Evolutionary conservation across 2,888 invertebrate species (phyloP).

Genomic region (Dasysyrphus albostriatus): DNA sequence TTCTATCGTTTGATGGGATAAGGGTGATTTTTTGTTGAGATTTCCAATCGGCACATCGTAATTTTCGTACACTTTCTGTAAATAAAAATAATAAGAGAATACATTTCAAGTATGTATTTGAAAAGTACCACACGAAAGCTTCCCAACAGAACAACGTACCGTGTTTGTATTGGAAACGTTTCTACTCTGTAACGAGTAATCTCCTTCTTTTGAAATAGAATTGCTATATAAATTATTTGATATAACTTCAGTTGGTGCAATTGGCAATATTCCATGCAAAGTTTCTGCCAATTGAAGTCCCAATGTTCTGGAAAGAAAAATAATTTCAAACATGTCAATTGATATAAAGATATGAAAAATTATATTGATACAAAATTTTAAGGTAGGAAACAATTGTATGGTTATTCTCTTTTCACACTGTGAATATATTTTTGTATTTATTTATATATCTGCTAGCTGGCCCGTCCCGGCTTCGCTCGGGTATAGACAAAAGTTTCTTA

Average conservation of each 20-base stretch:
- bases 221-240: slow-evolving; percentile 65
- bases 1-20: slow-evolving; percentile 77
- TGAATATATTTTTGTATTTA: no score
- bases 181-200: slow-evolving; percentile 77
- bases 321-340: not conserved
- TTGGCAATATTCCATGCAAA: slow-evolving; percentile 82
- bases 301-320: slow-evolving; percentile 71
- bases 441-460: no score
- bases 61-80: slow-evolving; percentile 80
- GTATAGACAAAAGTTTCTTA: no score
- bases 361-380: no score
- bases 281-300: slow-evolving; percentile 82
- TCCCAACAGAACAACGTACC: slow-evolving; percentile 77
- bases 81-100: slow-evolving; percentile 38
- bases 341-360: not conserved
- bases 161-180: slow-evolving; percentile 79
- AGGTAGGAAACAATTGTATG: no score
- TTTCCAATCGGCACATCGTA: slow-evolving; percentile 64
- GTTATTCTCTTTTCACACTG: no score
- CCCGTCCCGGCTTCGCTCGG: no score
- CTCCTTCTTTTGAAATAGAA: slow-evolving; percentile 77
- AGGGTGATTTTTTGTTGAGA: slow-evolving; percentile 39
- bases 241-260: slow-evolving; percentile 79
- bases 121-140: no score
- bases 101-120: not conserved